Evolutionary conservation across 2,113 vertebrate species (phyloP), one percentile per base, ranked within the genome.

Genomic region (Mesocricetus auratus): DNA sequence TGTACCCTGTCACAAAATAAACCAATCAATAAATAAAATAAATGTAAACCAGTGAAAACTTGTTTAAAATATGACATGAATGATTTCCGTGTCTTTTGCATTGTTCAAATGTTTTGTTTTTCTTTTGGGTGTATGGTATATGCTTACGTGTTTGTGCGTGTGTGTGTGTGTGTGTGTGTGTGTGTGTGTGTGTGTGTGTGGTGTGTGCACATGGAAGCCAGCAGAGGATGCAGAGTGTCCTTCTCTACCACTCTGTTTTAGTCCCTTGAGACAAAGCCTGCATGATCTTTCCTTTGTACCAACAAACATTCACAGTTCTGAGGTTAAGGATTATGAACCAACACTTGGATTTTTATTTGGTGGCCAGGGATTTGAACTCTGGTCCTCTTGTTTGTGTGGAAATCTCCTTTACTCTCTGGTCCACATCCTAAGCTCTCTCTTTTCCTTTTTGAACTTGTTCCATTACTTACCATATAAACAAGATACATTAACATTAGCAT

Each of bases 51-150:
- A 71, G 5, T 94, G 62, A 71, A 93, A 95, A 69, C 21, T 42
- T 78, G 9, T 69, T 96, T 71, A 60, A 95, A 77, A 47, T 68
- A 45, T 9, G 10, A 33, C 39, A 89, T 90, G 50, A 64, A 66
- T 69, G 13, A 71, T 47, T 86, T n/a, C 3, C 89, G 2, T 83
- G 47, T 92, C 5, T 90, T 21, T 86, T 60, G 4, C 29, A 56
- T 33, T 89, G 15, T 71, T 39, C 7, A 15, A 39, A 26, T 58
- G 64, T 90, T 79, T n/a, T 82, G 78, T 42, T 62, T 85, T 29
- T 47, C 17, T 33, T 66, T 86, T 47, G 16, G 31, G 16, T 33
- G 16, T 5, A 66, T 86, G 17, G 22, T 83, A 29, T 83, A 83
- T 62, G 56, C 24, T 62, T 42, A 5, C 16, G 29, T 78, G 75